These are phyloP conservation scores for Mactra quadrangularis DNA, from an alignment of 1,140 invertebrate species.

Conservation along the genomic window DNA sequence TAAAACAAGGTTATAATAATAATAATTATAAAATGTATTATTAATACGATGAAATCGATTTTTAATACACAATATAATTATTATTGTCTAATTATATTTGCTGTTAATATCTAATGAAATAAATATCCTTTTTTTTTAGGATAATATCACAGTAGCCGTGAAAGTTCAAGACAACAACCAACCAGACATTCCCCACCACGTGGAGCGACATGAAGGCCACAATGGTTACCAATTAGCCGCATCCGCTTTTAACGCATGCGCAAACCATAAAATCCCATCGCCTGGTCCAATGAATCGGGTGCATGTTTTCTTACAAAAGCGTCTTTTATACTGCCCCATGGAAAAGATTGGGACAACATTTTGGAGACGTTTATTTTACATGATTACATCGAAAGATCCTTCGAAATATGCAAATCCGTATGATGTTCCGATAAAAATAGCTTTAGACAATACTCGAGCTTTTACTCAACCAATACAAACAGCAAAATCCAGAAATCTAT, in stretches of 20 bases:
- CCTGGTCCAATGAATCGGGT: conserved; percentile 1
- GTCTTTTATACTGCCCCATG: conserved; percentile 40
- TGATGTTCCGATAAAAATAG: conserved; percentile 25
- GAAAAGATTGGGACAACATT: conserved; percentile 43
- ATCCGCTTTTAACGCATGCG: background rate
- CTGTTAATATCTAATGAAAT: too few relatives aligned
- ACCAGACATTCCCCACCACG: background rate
- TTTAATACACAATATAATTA: too few relatives aligned
- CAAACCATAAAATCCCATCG: background rate
- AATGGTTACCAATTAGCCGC: conserved; percentile 15
- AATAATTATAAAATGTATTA: too few relatives aligned
- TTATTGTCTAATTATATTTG: too few relatives aligned
- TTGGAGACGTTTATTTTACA: conserved; percentile 43
- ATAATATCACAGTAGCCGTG: too few relatives aligned
- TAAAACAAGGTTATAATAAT: too few relatives aligned
- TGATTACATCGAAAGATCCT: background rate
- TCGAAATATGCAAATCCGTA: conserved; percentile 16
- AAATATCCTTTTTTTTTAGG: too few relatives aligned
- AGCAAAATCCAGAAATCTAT: conserved; percentile 1
- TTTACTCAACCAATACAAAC: conserved; percentile 2
- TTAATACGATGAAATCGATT: too few relatives aligned
- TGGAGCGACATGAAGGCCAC: conserved; percentile 13
- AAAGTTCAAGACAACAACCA: too few relatives aligned
- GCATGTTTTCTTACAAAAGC: background rate
- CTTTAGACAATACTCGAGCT: background rate